Base-by-base conservation (phyloP, 92 coral and sea anemone genomes). In the Scolanthus callimorphus region DNA sequence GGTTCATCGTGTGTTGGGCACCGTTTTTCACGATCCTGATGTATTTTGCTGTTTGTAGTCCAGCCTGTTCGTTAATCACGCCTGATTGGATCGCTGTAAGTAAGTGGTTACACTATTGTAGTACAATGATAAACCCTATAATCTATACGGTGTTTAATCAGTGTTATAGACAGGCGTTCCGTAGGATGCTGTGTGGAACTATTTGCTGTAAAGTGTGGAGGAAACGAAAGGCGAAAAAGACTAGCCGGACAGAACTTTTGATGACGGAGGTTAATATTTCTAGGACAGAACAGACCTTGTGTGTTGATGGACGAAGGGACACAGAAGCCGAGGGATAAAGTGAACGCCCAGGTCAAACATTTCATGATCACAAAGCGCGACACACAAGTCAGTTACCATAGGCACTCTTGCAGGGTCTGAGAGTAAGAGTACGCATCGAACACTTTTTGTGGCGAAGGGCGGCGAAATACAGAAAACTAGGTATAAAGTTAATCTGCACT, bases 1-100 rank as follows among this genome's bases (percentile, higher is more conserved):
- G 86, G 1, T 87, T 87, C 51, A 49, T 87, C 19, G 38, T 87
- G 1, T 87, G 96, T 52, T 87, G 96, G 96, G 66, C 80, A 12
- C 96, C 96, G 50, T 87, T 87, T 64, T 87, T 87, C 34, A 57
- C 74, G 1, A n/a, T 87, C 37, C 58, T 87, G 15, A 51, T 87
- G 19, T 19, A 59, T 4, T 78, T 48, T 22, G 90, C 96, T 0
- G 66, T 78, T 17, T 87, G 96, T 51, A 51, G 79, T 15, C 45
- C 56, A 13, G 6, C 11, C 49, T 87, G 96, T 26, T 50, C 80
- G 20, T n/a, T n/a, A n/a, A 24, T 39, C 21, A 28, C 41, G 24
- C 27, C 25, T 9, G 52, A 31, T n/a, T 67, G 64, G 55, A 79
- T 78, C 10, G 51, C 70, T 11, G 62, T 31, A 4, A 83, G 90